Percentiles rank a stretch among this genome's conserved stretches.
These are phyloP conservation scores for Delphinapterus leucas DNA, from an alignment of 2,113 vertebrate species.

Conservation along the genomic window DNA sequence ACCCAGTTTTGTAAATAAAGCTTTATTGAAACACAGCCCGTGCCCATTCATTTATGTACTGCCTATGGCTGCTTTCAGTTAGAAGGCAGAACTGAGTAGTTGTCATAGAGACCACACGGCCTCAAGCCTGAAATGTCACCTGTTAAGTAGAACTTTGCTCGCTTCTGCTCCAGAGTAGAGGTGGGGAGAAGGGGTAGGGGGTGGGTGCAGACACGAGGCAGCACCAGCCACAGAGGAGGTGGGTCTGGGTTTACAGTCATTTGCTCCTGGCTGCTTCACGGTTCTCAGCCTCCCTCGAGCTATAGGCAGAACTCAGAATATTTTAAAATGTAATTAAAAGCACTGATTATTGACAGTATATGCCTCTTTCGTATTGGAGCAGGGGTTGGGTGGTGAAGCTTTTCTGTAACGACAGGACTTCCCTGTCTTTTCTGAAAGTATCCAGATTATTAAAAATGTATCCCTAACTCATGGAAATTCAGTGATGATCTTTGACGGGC, in stretches of 20 bases:
- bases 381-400: not conserved
- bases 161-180: not conserved
- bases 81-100: not conserved
- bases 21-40: not conserved
- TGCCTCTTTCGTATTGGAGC: not conserved
- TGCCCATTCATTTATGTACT: not conserved
- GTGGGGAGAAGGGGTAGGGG: too few relatives aligned
- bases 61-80: not conserved
- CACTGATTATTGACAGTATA: not conserved
- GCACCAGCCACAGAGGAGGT: not conserved
- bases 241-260: not conserved
- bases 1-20: constrained; percentile 44
- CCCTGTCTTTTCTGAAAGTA: not conserved
- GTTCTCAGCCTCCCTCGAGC: not conserved
- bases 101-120: not conserved
- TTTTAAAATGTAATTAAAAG: not conserved
- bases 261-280: not conserved
- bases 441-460: not conserved
- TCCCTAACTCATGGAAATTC: not conserved
- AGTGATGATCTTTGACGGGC: not conserved
- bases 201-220: not conserved
- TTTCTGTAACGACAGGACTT: not conserved
- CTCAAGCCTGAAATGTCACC: not conserved
- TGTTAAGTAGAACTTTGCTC: not conserved
- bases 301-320: not conserved